Evolutionary conservation across 2,797 vertebrate species (phyloP), one percentile per base, ranked within the genome.

Genomic region (Hirundo rustica): DNA sequence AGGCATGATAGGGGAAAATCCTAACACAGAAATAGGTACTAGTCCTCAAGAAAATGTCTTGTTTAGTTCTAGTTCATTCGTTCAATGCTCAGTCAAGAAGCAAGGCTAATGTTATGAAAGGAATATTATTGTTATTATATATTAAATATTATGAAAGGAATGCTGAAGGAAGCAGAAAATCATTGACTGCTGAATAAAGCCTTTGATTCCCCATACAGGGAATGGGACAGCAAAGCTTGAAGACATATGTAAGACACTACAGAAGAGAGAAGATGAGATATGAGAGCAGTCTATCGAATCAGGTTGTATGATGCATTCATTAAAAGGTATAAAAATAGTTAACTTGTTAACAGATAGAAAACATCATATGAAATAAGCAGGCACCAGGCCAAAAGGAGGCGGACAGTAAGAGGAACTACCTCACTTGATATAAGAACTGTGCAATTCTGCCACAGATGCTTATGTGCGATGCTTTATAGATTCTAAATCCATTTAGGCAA

Each of bases 271-370:
- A 74, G 26, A 40, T 26, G 22, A 38, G 27, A 23, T 26, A 36
- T 5, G 45, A 74, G 0, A 77, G 79, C n/a, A 73, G 44, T 21
- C 22, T 66, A 70, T 67, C 0, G 0, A 86, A 67, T 55, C 44
- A 62, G 16, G 29, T 34, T 26, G 29, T 67, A 61, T 4, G 40
- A 57, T 20, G 29, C 16, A 57, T 13, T 74, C 16, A 64, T 38
- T 78, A 29, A 27, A 85, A 85, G 57, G 61, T 0, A 2, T 0
- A 1, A 67, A 26, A 77, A 53, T 5, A 67, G n/a, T 45, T 61
- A 32, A 30, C 25, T 54, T 85, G 27, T 44, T 62, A 57, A 45
- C 7, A 72, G 45, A 51, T 2, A 72, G 11, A 76, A 54, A 79
- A n/a, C 36, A 83, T 7, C 23, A 62, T 19, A 68, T 0, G 1